phyloP scores from a whole-genome alignment of 2,113 vertebrate species.

The Helogale parvula region DNA sequence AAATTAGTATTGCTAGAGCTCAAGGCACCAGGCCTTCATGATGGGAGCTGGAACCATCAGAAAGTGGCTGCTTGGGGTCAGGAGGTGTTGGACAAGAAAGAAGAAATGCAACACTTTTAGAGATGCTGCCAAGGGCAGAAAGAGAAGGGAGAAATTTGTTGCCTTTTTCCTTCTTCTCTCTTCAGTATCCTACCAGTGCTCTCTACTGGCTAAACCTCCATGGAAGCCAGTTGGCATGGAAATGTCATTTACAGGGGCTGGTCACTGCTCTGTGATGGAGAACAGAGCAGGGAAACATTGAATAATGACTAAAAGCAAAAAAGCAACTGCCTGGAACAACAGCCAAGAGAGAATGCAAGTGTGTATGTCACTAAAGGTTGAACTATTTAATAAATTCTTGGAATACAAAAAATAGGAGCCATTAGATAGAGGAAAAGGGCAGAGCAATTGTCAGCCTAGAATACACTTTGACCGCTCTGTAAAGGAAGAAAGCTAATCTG shows the following conservation, averaged over 20 bases:
- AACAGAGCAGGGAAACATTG: neutral
- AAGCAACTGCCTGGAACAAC: neutral
- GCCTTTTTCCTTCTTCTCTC: neutral
- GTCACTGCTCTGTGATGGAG: neutral
- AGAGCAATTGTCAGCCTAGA: neutral
- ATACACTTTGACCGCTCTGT: neutral
- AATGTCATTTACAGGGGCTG: neutral
- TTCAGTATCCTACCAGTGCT: neutral
- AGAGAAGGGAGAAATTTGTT: neutral
- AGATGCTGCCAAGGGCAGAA: neutral
- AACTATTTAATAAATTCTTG: neutral
- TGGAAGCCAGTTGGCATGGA: neutral
- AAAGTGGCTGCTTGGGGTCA: neutral
- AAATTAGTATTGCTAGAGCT: neutral
- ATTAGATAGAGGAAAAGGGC: neutral
- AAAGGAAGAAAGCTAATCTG: neutral
- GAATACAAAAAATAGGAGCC: neutral
- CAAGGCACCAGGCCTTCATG: neutral
- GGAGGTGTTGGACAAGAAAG: neutral
- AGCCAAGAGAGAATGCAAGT: neutral
- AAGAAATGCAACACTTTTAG: neutral
- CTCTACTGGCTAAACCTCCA: neutral
- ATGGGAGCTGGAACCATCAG: neutral
- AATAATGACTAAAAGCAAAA: neutral
- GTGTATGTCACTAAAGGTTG: neutral